A percentile compares a stretch with the other conserved stretches of the same genome.
Evolutionary conservation across 2,797 vertebrate genomes (phyloP).

Genomic region (Tragelaphus eurycerus): DNA sequence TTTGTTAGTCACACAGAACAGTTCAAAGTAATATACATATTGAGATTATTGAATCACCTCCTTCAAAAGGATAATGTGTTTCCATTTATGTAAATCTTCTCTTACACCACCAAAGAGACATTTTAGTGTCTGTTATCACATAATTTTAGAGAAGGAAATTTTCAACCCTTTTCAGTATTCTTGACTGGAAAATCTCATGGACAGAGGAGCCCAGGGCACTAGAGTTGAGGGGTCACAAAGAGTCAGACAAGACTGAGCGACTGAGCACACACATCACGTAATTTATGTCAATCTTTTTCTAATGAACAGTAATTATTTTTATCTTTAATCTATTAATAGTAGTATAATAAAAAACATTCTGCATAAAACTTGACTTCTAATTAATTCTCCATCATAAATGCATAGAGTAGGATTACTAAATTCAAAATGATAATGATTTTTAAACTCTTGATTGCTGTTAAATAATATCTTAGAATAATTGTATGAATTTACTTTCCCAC

Average conservation of each 20-base stretch:
- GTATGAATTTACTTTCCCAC: background rate
- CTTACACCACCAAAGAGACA: background rate
- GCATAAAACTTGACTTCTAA: conserved; percentile 54
- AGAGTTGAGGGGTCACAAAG: background rate
- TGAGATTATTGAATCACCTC: background rate
- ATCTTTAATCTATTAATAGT: background rate
- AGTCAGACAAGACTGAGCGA: background rate
- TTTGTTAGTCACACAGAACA: background rate
- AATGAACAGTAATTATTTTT: too few relatives aligned
- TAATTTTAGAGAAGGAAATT: background rate
- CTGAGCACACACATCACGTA: background rate
- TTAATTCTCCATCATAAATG: conserved; percentile 52
- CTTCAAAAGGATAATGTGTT: background rate
- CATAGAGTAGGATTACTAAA: background rate
- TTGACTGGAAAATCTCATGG: background rate
- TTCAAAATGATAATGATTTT: conserved; percentile 42
- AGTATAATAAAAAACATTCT: conserved; percentile 58
- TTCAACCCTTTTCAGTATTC: background rate
- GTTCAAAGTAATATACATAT: background rate
- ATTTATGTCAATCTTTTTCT: background rate
- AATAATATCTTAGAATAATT: conserved; percentile 17
- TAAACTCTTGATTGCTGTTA: conserved; percentile 13
- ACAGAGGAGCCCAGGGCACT: background rate
- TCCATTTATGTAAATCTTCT: conserved; percentile 39
- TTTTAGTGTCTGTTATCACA: background rate